These are phyloP conservation scores for Physella acuta DNA, from an alignment of 1,140 invertebrate species.

Conservation along the genomic window DNA sequence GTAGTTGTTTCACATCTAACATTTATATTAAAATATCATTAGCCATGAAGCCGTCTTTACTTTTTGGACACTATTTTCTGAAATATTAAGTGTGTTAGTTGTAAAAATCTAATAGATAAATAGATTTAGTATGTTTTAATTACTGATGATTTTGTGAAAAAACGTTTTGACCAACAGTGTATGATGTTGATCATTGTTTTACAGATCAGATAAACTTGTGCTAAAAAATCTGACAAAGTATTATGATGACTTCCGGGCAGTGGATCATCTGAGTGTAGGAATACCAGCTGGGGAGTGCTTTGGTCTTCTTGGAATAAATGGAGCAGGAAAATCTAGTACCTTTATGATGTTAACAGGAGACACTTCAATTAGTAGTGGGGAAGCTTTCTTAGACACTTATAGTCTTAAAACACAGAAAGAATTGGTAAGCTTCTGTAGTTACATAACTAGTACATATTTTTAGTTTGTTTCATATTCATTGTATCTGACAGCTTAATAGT, in stretches of 20 bases:
- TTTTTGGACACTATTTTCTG: too few species aligned
- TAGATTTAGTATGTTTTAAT: too few species aligned
- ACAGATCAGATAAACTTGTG: conserved; percentile 19
- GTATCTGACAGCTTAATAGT: not conserved
- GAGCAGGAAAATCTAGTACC: conserved; percentile 58
- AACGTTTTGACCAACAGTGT: too few species aligned
- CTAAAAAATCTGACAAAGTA: conserved; percentile 63
- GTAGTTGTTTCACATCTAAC: too few species aligned
- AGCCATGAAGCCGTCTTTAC: too few species aligned
- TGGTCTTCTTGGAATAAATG: conserved; percentile 73
- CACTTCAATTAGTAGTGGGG: conserved; percentile 41
- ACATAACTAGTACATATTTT: too few species aligned
- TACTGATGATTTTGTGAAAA: too few species aligned
- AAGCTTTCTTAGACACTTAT: conserved; percentile 39
- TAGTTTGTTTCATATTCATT: too few species aligned
- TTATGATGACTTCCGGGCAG: conserved; percentile 67
- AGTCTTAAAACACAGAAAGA: conserved; percentile 55
- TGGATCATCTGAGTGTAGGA: conserved; percentile 73
- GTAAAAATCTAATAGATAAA: too few species aligned
- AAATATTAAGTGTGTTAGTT: too few species aligned
- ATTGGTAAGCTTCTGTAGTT: conserved; percentile 58
- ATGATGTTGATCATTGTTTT: not conserved
- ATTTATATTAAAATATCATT: too few species aligned
- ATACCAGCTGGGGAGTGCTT: conserved; percentile 75
- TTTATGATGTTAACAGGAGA: conserved; percentile 55